Percentiles rank a stretch among this genome's conserved stretches.
These are phyloP conservation scores for Lampris incognitus DNA, from an alignment of 2,113 vertebrate genomes.

Conservation along the genomic window DNA sequence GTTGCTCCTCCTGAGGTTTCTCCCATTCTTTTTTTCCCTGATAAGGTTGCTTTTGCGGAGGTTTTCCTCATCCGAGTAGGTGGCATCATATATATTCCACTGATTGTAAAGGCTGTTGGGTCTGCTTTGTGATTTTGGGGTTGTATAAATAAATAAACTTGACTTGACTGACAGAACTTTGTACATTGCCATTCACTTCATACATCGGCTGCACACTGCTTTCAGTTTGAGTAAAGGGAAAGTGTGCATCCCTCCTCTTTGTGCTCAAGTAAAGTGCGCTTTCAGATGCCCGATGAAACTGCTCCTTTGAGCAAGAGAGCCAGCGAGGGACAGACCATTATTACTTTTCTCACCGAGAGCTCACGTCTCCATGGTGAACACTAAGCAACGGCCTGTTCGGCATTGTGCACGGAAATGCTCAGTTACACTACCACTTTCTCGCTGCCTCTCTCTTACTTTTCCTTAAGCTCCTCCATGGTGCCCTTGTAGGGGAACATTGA, in stretches of 20 bases:
- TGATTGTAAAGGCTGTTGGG: no score
- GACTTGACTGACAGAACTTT: no score
- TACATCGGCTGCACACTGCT: no score
- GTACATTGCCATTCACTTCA: no score
- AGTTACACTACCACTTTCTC: neutral
- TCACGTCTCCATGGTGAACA: constrained; percentile 71
- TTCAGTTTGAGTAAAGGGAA: neutral
- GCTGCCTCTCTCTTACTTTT: constrained; percentile 87
- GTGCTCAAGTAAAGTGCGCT: constrained; percentile 26
- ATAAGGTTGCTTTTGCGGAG: no score
- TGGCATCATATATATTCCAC: no score
- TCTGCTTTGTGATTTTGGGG: no score
- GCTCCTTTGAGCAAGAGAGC: constrained; percentile 50
- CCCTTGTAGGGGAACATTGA: constrained; percentile 98
- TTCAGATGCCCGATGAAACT: constrained; percentile 63
- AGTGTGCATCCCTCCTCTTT: no score
- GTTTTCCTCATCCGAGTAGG: no score
- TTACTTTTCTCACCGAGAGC: constrained; percentile 62
- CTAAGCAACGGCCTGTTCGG: constrained; percentile 66
- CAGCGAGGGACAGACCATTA: constrained; percentile 64
- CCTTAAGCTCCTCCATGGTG: constrained; percentile 94
- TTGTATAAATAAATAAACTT: no score
- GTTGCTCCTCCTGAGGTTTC: no score
- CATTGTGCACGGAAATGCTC: constrained; percentile 37
- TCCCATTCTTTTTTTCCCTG: no score